Evolutionary conservation across 2,113 vertebrate genomes (phyloP), one percentile per base, ranked within the genome.

Genomic region (Penelope pileata): DNA sequence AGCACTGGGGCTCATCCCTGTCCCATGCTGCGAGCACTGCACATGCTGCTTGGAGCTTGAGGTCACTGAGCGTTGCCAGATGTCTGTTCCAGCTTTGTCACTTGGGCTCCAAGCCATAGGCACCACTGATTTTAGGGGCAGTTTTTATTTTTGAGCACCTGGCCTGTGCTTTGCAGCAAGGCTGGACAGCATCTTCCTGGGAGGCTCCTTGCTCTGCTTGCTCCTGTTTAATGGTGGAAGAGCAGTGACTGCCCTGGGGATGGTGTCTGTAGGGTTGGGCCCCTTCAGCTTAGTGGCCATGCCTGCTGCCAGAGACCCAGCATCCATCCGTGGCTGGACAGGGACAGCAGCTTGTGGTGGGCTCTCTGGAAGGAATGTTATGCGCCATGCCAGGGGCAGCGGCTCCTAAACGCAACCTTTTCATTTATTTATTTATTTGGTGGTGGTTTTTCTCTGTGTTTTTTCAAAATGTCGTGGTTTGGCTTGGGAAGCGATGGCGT

Each of bases 41-140:
- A 16, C 0, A 0, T 54, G 38, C 90, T 45, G 78, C 81, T 78
- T 73, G 24, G 58, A 80, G 78, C n/a, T 43, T 43, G 42, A 10
- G 42, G 15, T 79, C n/a, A 2, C 72, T 14, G 42, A 43, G 11
- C 51, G 66, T 88, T 83, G 73, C 64, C 62, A 83, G 21, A 36
- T 1, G 29, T 92, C 86, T 40, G 8, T 90, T 85, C 94, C 91
- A 93, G 93, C 24, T 69, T 88, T 77, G 91, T 90, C 92, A 88
- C 90, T 95, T 91, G 90, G 66, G 45, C 85, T 66, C 95, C 79
- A 76, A 64, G 47, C 54, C 58, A 21, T 36, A 63, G 67, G 64
- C 79, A 48, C 0, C 11, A 64, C 83, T 73, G 30, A 90, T 83
- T 68, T 89, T 60, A 72, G 0, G 1, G 94, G 22, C 26, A 48